A percentile compares a stretch with the other conserved stretches of the same genome.
phyloP scores from a whole-genome alignment of 2,113 vertebrate species.

The Gnathonemus longibarbis region DNA sequence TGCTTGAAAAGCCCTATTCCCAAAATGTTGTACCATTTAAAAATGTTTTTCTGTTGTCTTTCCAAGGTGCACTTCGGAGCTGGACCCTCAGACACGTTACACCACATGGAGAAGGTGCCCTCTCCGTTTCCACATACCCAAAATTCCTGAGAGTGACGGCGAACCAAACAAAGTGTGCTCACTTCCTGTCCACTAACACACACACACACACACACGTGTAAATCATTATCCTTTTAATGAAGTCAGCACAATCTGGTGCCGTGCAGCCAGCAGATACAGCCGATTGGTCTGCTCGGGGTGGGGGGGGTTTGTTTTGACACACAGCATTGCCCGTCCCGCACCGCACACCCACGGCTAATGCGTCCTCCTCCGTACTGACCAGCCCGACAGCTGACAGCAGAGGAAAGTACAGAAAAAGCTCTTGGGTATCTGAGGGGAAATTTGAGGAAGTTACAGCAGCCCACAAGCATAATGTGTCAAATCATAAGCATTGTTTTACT shows the following conservation, averaged over 20 bases:
- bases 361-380: background rate
- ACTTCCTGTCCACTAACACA: background rate
- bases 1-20: background rate
- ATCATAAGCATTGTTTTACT: background rate
- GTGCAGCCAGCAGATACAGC: background rate
- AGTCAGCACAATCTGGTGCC: background rate
- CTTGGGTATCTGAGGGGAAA: background rate
- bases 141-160: background rate
- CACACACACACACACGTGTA: background rate
- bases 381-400: background rate
- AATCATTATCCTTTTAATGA: background rate
- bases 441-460: background rate
- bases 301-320: background rate
- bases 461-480: background rate
- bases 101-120: background rate
- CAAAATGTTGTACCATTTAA: too few species aligned
- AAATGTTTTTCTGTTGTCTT: background rate
- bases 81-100: background rate
- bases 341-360: too few species aligned
- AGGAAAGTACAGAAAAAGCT: slow-evolving; percentile 10
- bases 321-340: background rate
- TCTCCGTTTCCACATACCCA: background rate
- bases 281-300: background rate
- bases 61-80: background rate
- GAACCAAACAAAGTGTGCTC: background rate